These are phyloP conservation scores for Ophonus ardosiacus DNA, from an alignment of 2,888 invertebrate species.

Conservation along the genomic window DNA sequence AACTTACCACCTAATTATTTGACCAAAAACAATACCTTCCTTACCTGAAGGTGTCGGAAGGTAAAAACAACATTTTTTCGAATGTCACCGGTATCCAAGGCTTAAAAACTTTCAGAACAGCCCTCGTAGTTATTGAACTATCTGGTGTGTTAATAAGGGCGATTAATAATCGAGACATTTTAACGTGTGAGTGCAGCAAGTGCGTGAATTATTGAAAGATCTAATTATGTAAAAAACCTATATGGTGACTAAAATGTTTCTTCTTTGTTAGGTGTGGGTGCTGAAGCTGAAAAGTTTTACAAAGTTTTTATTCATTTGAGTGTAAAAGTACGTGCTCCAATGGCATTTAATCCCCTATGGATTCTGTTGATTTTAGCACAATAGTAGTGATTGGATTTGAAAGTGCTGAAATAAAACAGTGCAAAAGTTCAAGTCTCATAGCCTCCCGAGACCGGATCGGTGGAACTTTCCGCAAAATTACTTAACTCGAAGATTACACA, in stretches of 20 bases:
- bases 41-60: too few relatives aligned
- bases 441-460: constrained; percentile 16
- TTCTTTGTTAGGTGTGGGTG: not conserved
- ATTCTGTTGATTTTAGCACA: constrained; percentile 71
- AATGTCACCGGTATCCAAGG: too few relatives aligned
- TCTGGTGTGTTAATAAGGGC: too few relatives aligned
- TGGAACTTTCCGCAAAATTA: constrained; percentile 41
- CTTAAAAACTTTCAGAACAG: too few relatives aligned
- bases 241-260: not conserved
- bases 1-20: too few relatives aligned
- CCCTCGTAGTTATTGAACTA: too few relatives aligned
- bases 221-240: too few relatives aligned
- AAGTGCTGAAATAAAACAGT: constrained; percentile 64
- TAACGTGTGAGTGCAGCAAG: too few relatives aligned
- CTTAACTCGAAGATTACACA: constrained; percentile 49
- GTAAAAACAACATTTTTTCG: too few relatives aligned
- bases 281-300: not conserved
- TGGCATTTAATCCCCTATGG: constrained; percentile 69
- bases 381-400: constrained; percentile 71
- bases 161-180: too few relatives aligned
- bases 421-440: constrained; percentile 50
- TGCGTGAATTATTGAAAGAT: too few relatives aligned
- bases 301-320: constrained; percentile 15
- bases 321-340: constrained; percentile 34
- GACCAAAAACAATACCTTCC: too few relatives aligned